These are phyloP conservation scores for Marmota monax DNA, from an alignment of 2,113 vertebrate species.

Conservation along the genomic window DNA sequence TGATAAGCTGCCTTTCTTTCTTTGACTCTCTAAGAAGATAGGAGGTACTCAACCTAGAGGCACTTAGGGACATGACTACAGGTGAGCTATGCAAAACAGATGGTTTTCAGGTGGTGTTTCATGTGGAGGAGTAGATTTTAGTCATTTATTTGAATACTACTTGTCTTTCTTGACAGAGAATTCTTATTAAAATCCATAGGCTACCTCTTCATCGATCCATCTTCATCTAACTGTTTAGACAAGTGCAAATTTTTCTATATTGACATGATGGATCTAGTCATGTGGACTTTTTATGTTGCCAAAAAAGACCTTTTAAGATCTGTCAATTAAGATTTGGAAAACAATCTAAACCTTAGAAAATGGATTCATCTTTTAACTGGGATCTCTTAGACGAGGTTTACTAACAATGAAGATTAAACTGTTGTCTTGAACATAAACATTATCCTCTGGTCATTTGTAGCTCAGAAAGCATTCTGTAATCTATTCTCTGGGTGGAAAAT, in stretches of 20 bases:
- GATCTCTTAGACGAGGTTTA: not conserved
- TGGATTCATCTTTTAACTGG: not conserved
- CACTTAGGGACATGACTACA: not conserved
- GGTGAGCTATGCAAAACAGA: not conserved
- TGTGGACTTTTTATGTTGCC: not conserved
- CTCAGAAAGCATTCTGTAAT: slow-evolving; percentile 19
- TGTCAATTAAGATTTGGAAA: slow-evolving; percentile 7
- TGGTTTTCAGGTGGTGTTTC: not conserved
- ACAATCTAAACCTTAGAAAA: not conserved
- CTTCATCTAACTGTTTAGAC: slow-evolving; percentile 41
- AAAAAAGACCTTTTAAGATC: not conserved
- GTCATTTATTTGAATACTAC: not conserved
- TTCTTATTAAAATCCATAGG: not conserved
- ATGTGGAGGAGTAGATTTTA: not conserved
- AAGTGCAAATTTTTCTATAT: not conserved
- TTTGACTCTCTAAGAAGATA: not conserved
- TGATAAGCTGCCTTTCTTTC: not conserved
- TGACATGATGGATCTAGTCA: not conserved
- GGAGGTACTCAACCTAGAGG: not conserved
- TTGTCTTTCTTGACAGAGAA: not conserved
- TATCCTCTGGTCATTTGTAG: not conserved
- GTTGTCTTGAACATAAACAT: not conserved
- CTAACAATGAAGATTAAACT: not conserved
- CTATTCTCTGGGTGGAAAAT: not conserved
- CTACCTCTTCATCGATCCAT: not conserved